Evolutionary conservation across 2,888 invertebrate species (phyloP).

Genomic region (Eupithecia vulgata): DNA sequence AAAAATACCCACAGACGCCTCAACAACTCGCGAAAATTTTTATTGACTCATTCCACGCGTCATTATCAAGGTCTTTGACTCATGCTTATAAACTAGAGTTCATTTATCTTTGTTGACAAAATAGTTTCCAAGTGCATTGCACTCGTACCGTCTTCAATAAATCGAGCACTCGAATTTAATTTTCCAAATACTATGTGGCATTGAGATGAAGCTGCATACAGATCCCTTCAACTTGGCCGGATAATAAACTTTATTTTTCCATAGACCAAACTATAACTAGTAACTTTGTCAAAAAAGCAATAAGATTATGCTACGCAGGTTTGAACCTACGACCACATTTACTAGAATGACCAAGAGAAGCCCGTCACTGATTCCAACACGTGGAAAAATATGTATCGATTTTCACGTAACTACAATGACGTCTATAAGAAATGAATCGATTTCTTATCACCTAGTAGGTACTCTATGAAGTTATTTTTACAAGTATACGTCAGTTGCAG

Average conservation of each 20-base stretch:
- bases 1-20: constrained; percentile 34
- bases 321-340: background rate
- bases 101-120: constrained; percentile 67
- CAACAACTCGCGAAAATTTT: constrained; percentile 63
- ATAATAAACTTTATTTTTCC: background rate
- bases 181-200: background rate
- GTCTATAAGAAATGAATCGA: constrained; percentile 50
- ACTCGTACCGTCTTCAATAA: constrained; percentile 45
- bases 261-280: background rate
- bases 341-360: background rate
- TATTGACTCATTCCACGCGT: constrained; percentile 66
- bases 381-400: background rate
- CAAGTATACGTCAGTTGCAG: constrained; percentile 31
- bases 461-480: constrained; percentile 30
- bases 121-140: constrained; percentile 57
- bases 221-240: background rate
- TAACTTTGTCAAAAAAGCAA: background rate
- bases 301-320: background rate
- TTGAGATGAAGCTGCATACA: background rate
- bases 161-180: constrained; percentile 22
- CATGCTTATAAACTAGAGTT: constrained; percentile 67
- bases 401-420: constrained; percentile 46
- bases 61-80: constrained; percentile 80
- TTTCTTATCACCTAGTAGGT: constrained; percentile 50
- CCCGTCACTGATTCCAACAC: background rate